A percentile compares a stretch with the other conserved stretches of the same genome.
These are phyloP conservation scores for Ditylenchus dipsaci DNA, from an alignment of 1,140 invertebrate genomes.

Conservation along the genomic window DNA sequence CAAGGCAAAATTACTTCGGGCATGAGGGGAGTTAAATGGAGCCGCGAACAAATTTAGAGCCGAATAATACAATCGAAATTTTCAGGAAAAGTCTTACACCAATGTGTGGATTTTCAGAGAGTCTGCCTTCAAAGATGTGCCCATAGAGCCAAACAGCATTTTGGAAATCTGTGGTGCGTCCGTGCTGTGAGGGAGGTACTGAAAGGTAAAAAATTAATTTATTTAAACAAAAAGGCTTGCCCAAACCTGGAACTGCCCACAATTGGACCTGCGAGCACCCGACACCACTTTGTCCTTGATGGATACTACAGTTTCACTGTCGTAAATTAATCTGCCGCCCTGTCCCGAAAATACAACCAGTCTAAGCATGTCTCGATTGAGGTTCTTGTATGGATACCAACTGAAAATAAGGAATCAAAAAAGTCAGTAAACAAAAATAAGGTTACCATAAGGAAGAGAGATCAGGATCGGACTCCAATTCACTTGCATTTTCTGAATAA, in stretches of 20 bases:
- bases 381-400: constrained; percentile 18
- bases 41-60: no score
- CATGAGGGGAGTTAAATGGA: no score
- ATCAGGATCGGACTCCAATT: no score
- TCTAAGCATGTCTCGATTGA: constrained; percentile 10
- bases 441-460: no score
- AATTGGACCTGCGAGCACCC: constrained; percentile 25
- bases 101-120: constrained; percentile 39
- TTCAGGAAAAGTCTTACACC: not conserved
- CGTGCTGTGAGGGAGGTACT: constrained; percentile 34
- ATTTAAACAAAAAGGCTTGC: not conserved
- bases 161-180: constrained; percentile 23
- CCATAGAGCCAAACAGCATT: constrained; percentile 37
- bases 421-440: no score
- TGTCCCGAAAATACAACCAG: constrained; percentile 29
- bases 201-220: constrained; percentile 8
- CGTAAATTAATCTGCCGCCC: constrained; percentile 30
- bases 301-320: constrained; percentile 30
- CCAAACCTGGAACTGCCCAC: constrained; percentile 36
- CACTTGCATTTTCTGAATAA: no score
- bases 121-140: constrained; percentile 11
- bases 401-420: constrained; percentile 1
- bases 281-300: constrained; percentile 15
- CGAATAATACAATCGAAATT: not conserved
- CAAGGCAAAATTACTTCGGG: no score